Base-by-base conservation (phyloP, 2,113 vertebrate genomes). In the Periophthalmodon schlosseri region DNA sequence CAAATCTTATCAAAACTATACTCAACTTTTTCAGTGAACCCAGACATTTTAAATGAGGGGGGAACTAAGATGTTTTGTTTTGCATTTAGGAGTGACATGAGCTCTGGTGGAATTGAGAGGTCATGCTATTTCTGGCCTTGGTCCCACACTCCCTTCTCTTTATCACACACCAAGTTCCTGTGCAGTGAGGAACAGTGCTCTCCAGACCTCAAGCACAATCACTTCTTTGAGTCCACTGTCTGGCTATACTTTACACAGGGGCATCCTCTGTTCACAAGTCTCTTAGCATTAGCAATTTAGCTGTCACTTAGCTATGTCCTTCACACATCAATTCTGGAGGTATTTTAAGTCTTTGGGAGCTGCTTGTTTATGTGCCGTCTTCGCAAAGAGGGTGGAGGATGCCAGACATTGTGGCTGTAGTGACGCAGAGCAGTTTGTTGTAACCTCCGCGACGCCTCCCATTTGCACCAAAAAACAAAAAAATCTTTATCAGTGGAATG, bases 401-500 rank as follows among this genome's bases (percentile, higher is more conserved):
- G 72, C 56, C 71, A 46, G 58, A 56, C 56, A 63, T 44, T 65
- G 73, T 6, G 15, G 46, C 56, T 79, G 66, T 60, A 68, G 24
- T 46, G 18, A 2, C 0, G 2, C 69, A 69, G 66, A 77, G 56
- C 23, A 18, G 77, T 64, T 79, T 78, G 71, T 72, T 74, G 80
- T 54, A 69, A 74, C 68, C 56, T 52, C 77, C 14, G 36, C 21
- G 69, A 76, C 69, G 23, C 70, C 64, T 81, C 75, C 66, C 73
- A 71, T 70, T 79, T 50, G 69, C 69, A 77, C 76, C 78, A 63
- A 74, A 84, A 80, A 75, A 72, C 81, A 54, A 80, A 75, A 74
- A 77, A 56, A 82, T 72, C 73, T 74, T 58, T 39, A 73, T 73
- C 23, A 28, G 49, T 79, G 85, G 83, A 90, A 91, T 87, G 80